Evolutionary conservation across 1,140 invertebrate species (phyloP), one percentile per base, ranked within the genome.

Genomic region (Drosophila persimilis): DNA sequence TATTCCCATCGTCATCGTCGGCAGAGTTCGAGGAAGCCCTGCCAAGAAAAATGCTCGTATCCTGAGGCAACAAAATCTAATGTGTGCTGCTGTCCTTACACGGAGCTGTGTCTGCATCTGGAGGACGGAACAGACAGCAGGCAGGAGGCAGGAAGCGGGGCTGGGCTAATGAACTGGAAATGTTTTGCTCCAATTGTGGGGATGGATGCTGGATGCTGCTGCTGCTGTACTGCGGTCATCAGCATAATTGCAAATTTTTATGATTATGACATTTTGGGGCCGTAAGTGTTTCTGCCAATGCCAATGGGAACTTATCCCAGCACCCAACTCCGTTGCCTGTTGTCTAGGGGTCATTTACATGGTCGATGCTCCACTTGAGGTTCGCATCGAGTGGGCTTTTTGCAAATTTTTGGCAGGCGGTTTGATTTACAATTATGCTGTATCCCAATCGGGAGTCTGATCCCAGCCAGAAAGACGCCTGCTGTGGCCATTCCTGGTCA

Each of bases 191-290:
- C 71, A 65, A 47, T 69, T 67, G 63, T 24, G 9, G 31, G 9
- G 9, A 35, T 35, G 31, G 31, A 9, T 35, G 31, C 31, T 11
- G 31, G 29, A 31, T 31, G 29, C 1, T 8, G 58, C 50, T 22
- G 11, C 31, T 44, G 46, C 44, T 39, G 35, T 78, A 54, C 47
- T 58, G 55, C 46, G 51, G 44, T 46, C 57, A 76, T 76, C 66
- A 76, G 66, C 72, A 80, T 76, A 80, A 80, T 80, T 80, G 53
- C 52, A 55, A 43, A 77, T 80, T 80, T 77, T 80, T 77, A 61
- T 65, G 65, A 80, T 80, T 80, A 80, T 80, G 73, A 73, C 77
- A 79, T 58, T 78, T 78, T 61, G 60, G 52, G 75, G 57, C 54
- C 58, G 51, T 35, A 67, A 78, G 59, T 80, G 57, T 47, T 54